phyloP scores from a whole-genome alignment of 1,140 invertebrate genomes.

The Formica selysi region DNA sequence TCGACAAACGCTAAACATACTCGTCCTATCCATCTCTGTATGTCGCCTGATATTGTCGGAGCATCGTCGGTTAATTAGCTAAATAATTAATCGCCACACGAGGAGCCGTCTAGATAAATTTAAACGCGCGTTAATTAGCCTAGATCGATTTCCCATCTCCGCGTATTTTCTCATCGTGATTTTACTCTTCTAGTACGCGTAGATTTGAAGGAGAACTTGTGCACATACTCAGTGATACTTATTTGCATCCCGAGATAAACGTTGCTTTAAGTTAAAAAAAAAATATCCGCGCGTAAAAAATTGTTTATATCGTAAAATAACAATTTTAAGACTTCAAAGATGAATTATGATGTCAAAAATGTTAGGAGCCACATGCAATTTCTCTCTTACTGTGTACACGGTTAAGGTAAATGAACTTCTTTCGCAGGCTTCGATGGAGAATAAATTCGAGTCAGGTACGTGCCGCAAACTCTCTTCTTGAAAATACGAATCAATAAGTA shows the following conservation, averaged over 20 bases:
- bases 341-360: background rate
- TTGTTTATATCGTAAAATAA: background rate
- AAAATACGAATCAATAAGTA: slow-evolving; percentile 26
- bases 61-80: slow-evolving; percentile 60
- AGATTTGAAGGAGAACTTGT: background rate
- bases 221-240: background rate
- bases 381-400: background rate
- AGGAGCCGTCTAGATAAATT: slow-evolving; percentile 42
- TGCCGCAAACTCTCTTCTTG: background rate
- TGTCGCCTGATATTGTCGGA: slow-evolving; percentile 16
- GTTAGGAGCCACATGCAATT: background rate
- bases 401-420: slow-evolving; percentile 10
- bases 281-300: background rate
- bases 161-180: background rate
- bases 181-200: background rate
- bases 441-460: background rate
- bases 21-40: slow-evolving; percentile 34
- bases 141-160: slow-evolving; percentile 2
- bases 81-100: slow-evolving; percentile 44
- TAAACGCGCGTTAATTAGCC: slow-evolving; percentile 42
- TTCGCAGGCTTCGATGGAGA: slow-evolving; percentile 14
- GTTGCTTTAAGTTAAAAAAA: background rate
- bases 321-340: background rate
- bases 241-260: background rate
- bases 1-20: slow-evolving; percentile 57